Evolutionary conservation across 2,888 invertebrate species (phyloP).

Genomic region (Drosophila bunnanda): DNA sequence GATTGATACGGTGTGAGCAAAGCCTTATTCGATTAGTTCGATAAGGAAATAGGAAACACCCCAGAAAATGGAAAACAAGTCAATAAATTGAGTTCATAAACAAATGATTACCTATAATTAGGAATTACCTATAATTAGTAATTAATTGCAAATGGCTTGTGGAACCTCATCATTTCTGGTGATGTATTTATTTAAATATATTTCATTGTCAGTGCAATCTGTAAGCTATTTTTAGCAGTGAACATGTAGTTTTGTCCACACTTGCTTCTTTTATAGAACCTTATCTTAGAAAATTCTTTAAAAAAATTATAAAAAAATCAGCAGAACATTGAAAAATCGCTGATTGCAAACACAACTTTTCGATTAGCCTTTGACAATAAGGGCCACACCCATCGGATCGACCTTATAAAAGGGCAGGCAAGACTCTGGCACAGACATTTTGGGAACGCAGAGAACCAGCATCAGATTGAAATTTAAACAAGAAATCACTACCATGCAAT

Average conservation of each 20-base stretch:
- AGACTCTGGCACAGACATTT: conserved; percentile 12
- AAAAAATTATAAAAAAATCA: conserved; percentile 8
- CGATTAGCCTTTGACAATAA: conserved; percentile 25
- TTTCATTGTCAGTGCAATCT: neutral
- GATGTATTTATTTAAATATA: neutral
- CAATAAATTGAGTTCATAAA: conserved; percentile 6
- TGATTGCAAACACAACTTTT: conserved; percentile 45
- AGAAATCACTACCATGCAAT: conserved; percentile 44
- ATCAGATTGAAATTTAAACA: conserved; percentile 6
- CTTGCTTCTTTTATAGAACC: conserved; percentile 8
- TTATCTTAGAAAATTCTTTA: conserved; percentile 10
- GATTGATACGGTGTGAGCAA: neutral
- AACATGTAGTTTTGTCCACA: conserved; percentile 9
- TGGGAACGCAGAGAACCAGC: conserved; percentile 1
- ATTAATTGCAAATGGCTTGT: neutral
- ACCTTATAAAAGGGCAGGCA: conserved; percentile 35
- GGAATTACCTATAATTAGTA: neutral
- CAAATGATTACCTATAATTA: conserved; percentile 6
- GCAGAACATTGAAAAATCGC: conserved; percentile 7
- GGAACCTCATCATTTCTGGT: neutral
- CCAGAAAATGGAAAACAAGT: conserved; percentile 3
- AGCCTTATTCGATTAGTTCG: neutral
- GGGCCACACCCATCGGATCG: conserved; percentile 30
- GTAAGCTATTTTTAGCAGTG: conserved; percentile 14
- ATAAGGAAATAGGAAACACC: conserved; percentile 1